Evolutionary conservation across 1,140 invertebrate genomes (phyloP).

Genomic region (Druon quercuslanigerum): DNA sequence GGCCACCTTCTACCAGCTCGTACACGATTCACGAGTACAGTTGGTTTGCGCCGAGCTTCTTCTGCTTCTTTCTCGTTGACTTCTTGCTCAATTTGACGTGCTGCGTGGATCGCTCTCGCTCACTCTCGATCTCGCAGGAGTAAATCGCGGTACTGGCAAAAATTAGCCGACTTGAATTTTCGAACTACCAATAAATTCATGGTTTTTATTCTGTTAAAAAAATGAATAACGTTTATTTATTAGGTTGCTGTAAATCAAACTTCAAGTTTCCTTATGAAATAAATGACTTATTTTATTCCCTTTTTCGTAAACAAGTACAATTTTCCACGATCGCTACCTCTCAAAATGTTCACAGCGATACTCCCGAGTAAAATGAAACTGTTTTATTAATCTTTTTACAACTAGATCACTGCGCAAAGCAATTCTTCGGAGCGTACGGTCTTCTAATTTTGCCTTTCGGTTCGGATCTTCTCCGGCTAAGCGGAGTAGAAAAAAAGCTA

Average conservation of each 20-base stretch:
- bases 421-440: constrained; percentile 7
- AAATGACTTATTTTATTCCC: not conserved
- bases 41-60: constrained; percentile 25
- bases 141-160: constrained; percentile 36
- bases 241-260: no score
- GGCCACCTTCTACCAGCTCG: constrained; percentile 1
- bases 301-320: not conserved
- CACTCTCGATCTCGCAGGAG: constrained; percentile 64
- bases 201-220: not conserved
- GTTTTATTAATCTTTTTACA: constrained; percentile 27
- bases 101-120: constrained; percentile 36
- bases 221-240: no score
- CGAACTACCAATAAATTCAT: not conserved
- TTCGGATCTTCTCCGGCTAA: not conserved
- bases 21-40: not conserved
- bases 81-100: constrained; percentile 18
- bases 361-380: constrained; percentile 10
- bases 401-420: constrained; percentile 8
- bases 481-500: not conserved
- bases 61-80: constrained; percentile 16
- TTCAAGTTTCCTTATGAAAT: no score
- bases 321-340: not conserved
- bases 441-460: constrained; percentile 18
- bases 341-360: constrained; percentile 38
- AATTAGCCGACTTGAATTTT: constrained; percentile 5